A percentile compares a stretch with the other conserved stretches of the same genome.
These are phyloP conservation scores for Spilosoma lubricipeda DNA, from an alignment of 2,888 invertebrate species.

Conservation along the genomic window DNA sequence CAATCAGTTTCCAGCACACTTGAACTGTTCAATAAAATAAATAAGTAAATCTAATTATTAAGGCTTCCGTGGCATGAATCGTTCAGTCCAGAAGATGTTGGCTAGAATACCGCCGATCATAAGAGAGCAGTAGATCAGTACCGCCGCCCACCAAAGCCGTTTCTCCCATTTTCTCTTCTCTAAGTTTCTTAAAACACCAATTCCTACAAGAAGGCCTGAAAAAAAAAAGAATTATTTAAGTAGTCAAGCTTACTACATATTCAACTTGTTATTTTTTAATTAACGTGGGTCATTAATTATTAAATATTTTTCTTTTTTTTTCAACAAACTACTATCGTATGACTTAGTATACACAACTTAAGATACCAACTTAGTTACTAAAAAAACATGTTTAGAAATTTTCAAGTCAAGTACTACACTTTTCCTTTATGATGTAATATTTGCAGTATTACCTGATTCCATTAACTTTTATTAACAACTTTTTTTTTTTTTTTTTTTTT, in stretches of 20 bases:
- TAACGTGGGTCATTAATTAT: too few species aligned
- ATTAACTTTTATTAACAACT: neutral
- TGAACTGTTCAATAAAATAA: conserved; percentile 2
- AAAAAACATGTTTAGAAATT: too few species aligned
- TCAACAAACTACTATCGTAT: too few species aligned
- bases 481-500: too few species aligned
- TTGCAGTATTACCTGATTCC: neutral
- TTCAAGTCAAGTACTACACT: too few species aligned
- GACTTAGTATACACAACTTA: too few species aligned
- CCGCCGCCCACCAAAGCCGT: conserved; percentile 92
- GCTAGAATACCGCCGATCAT: conserved; percentile 91
- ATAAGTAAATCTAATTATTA: conserved; percentile 14
- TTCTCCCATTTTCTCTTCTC: conserved; percentile 93
- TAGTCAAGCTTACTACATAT: too few species aligned
- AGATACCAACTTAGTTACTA: too few species aligned
- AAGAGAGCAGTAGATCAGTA: conserved; percentile 89
- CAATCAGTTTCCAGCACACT: conserved; percentile 10
- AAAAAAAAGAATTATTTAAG: conserved; percentile 22
- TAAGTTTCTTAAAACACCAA: conserved; percentile 94
- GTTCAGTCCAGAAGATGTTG: conserved; percentile 88
- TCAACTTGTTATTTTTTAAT: neutral
- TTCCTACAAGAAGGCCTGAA: conserved; percentile 92
- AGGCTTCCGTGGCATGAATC: conserved; percentile 43
- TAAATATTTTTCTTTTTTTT: too few species aligned
- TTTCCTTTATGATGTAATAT: too few species aligned